A percentile compares a stretch with the other conserved stretches of the same genome.
phyloP scores from a whole-genome alignment of 2,113 vertebrate species.

The Elaphurus davidianus region DNA sequence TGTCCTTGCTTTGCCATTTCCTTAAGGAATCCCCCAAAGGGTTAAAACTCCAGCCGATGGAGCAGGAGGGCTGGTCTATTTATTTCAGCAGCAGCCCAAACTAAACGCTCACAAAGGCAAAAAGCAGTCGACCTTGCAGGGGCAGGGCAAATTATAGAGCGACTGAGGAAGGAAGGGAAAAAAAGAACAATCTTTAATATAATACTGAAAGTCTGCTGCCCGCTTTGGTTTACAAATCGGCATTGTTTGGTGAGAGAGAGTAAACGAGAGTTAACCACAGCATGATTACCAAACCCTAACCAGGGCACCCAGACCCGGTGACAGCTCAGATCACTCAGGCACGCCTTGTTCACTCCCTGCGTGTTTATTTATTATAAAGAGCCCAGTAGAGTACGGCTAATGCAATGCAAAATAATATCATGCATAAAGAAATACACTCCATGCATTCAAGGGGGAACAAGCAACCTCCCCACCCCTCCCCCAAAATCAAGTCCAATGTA shows the following conservation, averaged over 20 bases:
- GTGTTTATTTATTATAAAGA: slow-evolving; percentile 73
- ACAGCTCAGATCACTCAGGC: slow-evolving; percentile 62
- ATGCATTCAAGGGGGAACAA: background rate
- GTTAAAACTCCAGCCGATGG: slow-evolving; percentile 79
- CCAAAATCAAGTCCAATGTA: background rate
- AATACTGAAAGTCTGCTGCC: background rate
- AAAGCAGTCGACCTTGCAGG: slow-evolving; percentile 90
- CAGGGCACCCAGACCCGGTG: slow-evolving; percentile 61
- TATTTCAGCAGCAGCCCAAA: slow-evolving; percentile 76
- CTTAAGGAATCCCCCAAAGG: slow-evolving; percentile 80
- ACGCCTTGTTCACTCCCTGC: slow-evolving; percentile 29
- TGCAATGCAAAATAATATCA: slow-evolving; percentile 49
- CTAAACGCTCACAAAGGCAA: slow-evolving; percentile 88
- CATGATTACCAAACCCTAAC: slow-evolving; percentile 67
- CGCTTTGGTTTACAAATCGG: slow-evolving; percentile 11
- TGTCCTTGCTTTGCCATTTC: slow-evolving; percentile 77
- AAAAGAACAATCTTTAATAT: slow-evolving; percentile 47
- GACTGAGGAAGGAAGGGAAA: slow-evolving; percentile 43
- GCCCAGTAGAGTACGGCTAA: slow-evolving; percentile 2
- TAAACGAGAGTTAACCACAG: slow-evolving; percentile 46
- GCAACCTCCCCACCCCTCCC: background rate
- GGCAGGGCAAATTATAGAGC: background rate
- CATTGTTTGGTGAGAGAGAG: slow-evolving; percentile 59
- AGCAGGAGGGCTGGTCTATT: slow-evolving; percentile 70
- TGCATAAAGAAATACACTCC: slow-evolving; percentile 60